Base-by-base conservation (phyloP, 2,113 vertebrate genomes). In the Lophochroa leadbeateri region DNA sequence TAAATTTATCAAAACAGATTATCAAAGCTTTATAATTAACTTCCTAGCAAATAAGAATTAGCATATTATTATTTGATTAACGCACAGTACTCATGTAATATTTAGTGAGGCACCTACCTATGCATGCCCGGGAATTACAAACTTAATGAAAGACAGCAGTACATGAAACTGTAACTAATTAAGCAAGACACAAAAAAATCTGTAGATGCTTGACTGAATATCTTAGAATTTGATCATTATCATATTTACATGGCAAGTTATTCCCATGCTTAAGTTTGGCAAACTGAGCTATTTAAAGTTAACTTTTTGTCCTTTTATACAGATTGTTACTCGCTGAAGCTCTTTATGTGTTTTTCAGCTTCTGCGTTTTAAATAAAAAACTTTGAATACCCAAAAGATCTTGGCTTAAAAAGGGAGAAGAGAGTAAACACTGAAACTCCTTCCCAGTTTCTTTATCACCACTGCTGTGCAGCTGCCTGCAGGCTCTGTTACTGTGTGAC, bases 161-260 rank as follows among this genome's bases (percentile, higher is more conserved):
- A 97, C 92, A 94, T 67, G 91, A 91, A 97, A 95, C 87, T 94
- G 86, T 92, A 96, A 79, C 94, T 97, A 98, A 98, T 97, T 97
- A 97, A 96, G 92, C 63, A 97, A 94, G 92, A 91, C 74, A 82
- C 79, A 72, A 95, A 96, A 96, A 91, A 75, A 60, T 97, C 77
- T 2, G 3, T 88, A 83, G 63, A 82, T 94, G 86, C 95, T 97
- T 97, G 84, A 92, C 28, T 96, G 88, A 96, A 85, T 81, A 86
- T 81, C 58, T 93, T 96, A 89, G 57, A 90, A 76, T 92, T 95
- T 84, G 65, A 50, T 96, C 90, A 96, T 96, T 96, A 94, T 84
- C 97, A 95, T 96, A 95, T 94, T 97, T 90, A 81, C 61, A 52
- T 41, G 89, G 63, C 60, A 91, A 84, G 43, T 92, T 93, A 87